Base-by-base conservation (phyloP, 2,888 invertebrate species). In the Eupithecia dodoneata region DNA sequence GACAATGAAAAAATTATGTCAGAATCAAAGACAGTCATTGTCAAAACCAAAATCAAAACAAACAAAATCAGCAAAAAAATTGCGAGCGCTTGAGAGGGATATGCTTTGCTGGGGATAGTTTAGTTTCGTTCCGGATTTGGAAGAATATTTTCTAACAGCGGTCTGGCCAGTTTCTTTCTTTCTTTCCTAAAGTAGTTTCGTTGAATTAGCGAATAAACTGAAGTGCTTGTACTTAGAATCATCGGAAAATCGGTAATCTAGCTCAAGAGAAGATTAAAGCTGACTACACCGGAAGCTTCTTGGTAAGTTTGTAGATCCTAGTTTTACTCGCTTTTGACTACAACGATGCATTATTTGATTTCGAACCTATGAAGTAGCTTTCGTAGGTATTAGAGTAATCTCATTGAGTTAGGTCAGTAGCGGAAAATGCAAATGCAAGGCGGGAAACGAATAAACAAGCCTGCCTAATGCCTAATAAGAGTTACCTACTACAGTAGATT, bases 21-120 rank as follows among this genome's bases (percentile, higher is more conserved):
- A 63, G 63, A 30, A 30, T 63, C 63, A 30, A 63, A 63, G 63
- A 30, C 63, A 63, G 63, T 63, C 63, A 63, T 63, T 63, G 63
- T 63, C 63, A 63, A 30, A 63, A 10, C 63, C 5, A 63, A 63
- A 63, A 63, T 18, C 63, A 63, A 12, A 63, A 63, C 63, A 63
- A 30, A 63, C 63, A 63, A 30, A 63, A 59, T 59, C 18, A 59
- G 59, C 18, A 59, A 63, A 63, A 18, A 63, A 63, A 63, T 30
- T 63, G 55, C 55, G 55, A n/a, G 55, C 55, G 55, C 5, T 55
- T 63, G 12, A 10, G 10, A 63, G 9, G n/a, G 52, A 49, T 3
- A 18, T 59, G 55, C n/a, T 9, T 52, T 52, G 18, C 4, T 59
- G 18, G 59, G 9, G 18, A 59, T 59, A 30, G 10, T 47, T 47